phyloP scores from a whole-genome alignment of 2,113 vertebrate genomes.

The Amblyornis subalaris region DNA sequence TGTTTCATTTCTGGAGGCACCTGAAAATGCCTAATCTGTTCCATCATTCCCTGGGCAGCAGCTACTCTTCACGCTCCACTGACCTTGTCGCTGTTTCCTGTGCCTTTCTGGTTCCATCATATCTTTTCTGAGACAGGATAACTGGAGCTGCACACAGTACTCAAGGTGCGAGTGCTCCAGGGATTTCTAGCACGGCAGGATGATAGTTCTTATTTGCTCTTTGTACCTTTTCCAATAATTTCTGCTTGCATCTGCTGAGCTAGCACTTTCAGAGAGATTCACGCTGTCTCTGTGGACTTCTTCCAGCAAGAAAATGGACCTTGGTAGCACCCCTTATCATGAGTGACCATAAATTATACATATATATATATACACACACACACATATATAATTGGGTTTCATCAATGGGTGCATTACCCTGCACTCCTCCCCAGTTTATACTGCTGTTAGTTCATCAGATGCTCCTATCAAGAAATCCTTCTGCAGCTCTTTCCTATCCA shows the following conservation, averaged over 20 bases:
- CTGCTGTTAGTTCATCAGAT: neutral
- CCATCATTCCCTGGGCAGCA: neutral
- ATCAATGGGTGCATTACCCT: neutral
- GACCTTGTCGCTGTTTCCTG: neutral
- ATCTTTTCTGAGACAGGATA: neutral
- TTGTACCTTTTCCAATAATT: neutral
- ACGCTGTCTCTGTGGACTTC: neutral
- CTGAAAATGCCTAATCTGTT: conserved; percentile 10
- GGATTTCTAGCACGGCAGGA: neutral
- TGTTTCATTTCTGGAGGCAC: conserved; percentile 23
- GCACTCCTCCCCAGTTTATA: neutral
- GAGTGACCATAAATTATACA: neutral
- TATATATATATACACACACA: rapidly evolving
- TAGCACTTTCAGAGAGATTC: neutral
- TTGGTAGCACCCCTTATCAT: neutral
- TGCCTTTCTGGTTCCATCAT: neutral
- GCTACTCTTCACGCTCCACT: neutral
- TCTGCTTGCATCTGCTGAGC: neutral
- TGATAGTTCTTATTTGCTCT: neutral
- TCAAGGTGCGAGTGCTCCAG: neutral
- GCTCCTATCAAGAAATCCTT: neutral
- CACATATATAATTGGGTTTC: neutral
- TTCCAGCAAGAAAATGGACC: neutral
- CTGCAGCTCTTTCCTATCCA: neutral
- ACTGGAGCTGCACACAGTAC: neutral